Base-by-base conservation (phyloP, 2,888 invertebrate genomes). In the Ophonus ardosiacus region DNA sequence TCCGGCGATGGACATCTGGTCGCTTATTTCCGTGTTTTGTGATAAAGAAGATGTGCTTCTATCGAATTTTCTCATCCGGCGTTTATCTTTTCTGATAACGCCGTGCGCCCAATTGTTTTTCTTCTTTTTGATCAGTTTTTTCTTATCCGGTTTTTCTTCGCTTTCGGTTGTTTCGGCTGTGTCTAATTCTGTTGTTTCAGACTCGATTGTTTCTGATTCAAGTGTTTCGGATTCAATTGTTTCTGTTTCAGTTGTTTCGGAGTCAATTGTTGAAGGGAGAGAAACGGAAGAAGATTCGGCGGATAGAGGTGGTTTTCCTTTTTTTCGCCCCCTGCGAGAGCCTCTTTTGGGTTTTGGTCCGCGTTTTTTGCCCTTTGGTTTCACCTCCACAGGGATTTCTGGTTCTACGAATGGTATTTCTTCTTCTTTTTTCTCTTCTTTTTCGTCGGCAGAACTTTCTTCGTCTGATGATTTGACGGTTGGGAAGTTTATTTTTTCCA, bases 71-170 rank as follows among this genome's bases (percentile, higher is more conserved):
- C 8, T 61, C 7, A 8, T 18, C 8, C 7, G 7, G 24, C 63
- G 21, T 24, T 59, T 59, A 63, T 88, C 92, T 86, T 86, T 88
- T 87, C 91, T 92, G 2, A 91, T 87, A 6, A 88, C 86, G 0
- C 89, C 88, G 0, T 86, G 57, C 0, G 89, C 88, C 89, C 89
- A 89, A 13, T 85, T 74, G 10, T 74, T 74, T 43, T 43, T 74
- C 43, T 74, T 74, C 71, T 74, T 74, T 86, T 43, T 56, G 78
- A 59, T 10, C 57, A 68, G 51, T 17, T 85, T 82, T 31, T 87
- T 88, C 87, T 85, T 89, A 89, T 61, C 87, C 43, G 24, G 85
- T 86, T 18, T 86, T 78, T 81, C 40, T 31, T 59, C 51, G 7
- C 8, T 8, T 80, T 85, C 63, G 6, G n/a, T 40, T 65, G 24